Conservation (phyloP, 2,888 invertebrate species). For the Saturnia pavonia region DNA sequence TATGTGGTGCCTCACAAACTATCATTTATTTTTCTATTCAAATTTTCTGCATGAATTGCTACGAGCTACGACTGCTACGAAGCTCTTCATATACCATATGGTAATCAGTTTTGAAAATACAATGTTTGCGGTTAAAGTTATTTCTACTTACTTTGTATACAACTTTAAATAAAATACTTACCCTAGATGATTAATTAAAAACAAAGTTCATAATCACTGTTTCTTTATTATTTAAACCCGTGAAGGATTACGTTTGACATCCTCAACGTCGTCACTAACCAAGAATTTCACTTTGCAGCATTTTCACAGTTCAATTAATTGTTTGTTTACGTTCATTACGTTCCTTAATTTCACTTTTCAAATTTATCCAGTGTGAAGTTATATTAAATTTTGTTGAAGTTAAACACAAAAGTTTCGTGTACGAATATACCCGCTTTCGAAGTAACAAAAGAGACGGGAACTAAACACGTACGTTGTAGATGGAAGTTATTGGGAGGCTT, state of each 20-base stretch:
- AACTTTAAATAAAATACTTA: not conserved
- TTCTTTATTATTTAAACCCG: not conserved
- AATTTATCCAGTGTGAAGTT: constrained; percentile 47
- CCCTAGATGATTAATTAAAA: constrained; percentile 5
- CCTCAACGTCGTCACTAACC: constrained; percentile 15
- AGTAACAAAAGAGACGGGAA: constrained; percentile 42
- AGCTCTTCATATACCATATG: not conserved
- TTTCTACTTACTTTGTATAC: not conserved
- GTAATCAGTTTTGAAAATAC: not conserved
- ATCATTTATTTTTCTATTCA: not conserved
- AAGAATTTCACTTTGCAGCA: constrained; percentile 39
- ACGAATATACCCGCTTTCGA: constrained; percentile 34
- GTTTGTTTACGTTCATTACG: constrained; percentile 47
- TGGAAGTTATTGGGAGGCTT: constrained; percentile 55
- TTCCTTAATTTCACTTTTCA: constrained; percentile 44
- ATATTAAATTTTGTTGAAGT: constrained; percentile 54
- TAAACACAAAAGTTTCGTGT: constrained; percentile 53
- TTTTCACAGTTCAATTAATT: constrained; percentile 53
- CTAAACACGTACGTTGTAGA: constrained; percentile 48
- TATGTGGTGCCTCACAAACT: not conserved
- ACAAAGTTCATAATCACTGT: constrained; percentile 8
- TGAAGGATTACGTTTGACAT: not conserved
- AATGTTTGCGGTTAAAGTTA: not conserved
- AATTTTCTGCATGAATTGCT: not conserved
- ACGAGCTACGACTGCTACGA: constrained; percentile 7